Conservation (phyloP, 1,140 invertebrate species). For the Leptestheria dahalacensis region DNA sequence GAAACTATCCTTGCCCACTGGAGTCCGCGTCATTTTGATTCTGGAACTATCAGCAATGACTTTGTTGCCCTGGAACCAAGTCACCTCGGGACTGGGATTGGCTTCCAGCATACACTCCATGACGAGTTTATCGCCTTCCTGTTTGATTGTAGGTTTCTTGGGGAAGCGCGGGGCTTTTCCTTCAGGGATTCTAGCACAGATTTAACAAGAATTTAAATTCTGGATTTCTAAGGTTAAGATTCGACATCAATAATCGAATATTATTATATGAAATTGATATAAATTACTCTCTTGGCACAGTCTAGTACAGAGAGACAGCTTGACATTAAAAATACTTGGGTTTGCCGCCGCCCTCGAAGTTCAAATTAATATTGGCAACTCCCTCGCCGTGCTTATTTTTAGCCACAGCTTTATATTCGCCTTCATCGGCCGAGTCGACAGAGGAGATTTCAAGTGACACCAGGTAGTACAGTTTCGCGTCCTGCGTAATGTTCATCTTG, state of each 20-base stretch:
- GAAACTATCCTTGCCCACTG: conserved; percentile 74
- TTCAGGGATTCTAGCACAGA: conserved; percentile 63
- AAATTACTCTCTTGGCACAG: background rate
- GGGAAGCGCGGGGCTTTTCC: conserved; percentile 90
- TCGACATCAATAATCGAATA: too few species aligned
- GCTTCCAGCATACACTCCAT: conserved; percentile 94
- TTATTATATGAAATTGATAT: too few species aligned
- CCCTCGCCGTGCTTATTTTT: conserved; percentile 85
- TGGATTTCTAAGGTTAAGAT: too few species aligned
- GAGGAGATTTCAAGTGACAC: conserved; percentile 66
- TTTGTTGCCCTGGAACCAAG: conserved; percentile 77
- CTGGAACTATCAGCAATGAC: conserved; percentile 60
- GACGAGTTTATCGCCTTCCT: conserved; percentile 80
- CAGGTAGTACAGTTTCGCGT: conserved; percentile 77
- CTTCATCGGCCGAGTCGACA: conserved; percentile 69
- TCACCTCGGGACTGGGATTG: conserved; percentile 84
- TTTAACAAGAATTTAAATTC: too few species aligned
- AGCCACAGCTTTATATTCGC: conserved; percentile 83
- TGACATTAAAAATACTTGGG: conserved; percentile 23
- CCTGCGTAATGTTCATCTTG: conserved; percentile 52
- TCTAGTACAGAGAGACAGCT: background rate
- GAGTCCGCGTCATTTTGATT: conserved; percentile 73
- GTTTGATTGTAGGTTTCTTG: conserved; percentile 90
- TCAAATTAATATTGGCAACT: conserved; percentile 85
- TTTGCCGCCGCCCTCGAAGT: conserved; percentile 78